Evolutionary conservation across 1,140 invertebrate genomes (phyloP).

Genomic region (Drosophila jambulina): DNA sequence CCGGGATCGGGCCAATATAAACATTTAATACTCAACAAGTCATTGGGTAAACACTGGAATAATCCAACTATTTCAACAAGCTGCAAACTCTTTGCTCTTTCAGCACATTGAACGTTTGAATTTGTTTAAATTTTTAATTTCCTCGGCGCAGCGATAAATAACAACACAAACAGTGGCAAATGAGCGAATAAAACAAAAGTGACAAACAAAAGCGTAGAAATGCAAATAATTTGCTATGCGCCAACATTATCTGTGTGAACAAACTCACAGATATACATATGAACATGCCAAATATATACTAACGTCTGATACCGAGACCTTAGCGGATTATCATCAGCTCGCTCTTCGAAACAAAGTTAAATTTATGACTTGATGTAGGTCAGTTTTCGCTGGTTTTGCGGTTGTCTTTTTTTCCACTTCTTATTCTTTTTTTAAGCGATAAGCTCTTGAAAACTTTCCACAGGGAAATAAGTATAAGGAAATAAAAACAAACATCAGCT

Average conservation of each 20-base stretch:
- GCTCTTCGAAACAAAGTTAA: conserved; percentile 39
- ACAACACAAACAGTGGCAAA: conserved; percentile 4
- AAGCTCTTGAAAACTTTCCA: conserved; percentile 47
- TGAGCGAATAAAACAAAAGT: conserved; percentile 7
- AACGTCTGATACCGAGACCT: conserved; percentile 3
- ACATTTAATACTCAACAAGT: conserved; percentile 8
- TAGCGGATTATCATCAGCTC: conserved; percentile 27
- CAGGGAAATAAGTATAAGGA: background rate
- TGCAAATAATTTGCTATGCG: conserved; percentile 38
- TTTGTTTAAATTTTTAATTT: conserved; percentile 45
- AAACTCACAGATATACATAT: conserved; percentile 28
- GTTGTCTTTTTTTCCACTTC: conserved; percentile 2
- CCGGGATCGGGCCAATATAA: conserved; percentile 5
- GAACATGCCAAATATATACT: conserved; percentile 10
- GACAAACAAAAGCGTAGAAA: conserved; percentile 11
- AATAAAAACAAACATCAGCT: conserved; percentile 35
- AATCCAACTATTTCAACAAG: conserved; percentile 39
- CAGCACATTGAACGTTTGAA: conserved; percentile 53
- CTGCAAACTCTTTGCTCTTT: conserved; percentile 24
- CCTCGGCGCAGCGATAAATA: conserved; percentile 25
- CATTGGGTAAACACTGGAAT: conserved; percentile 22
- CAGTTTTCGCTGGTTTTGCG: conserved; percentile 52
- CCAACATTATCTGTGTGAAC: conserved; percentile 21
- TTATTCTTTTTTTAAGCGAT: conserved; percentile 17
- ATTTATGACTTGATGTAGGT: conserved; percentile 61